Evolutionary conservation across 2,888 invertebrate genomes (phyloP), one percentile per base, ranked within the genome.

Genomic region (Acleris laterana): DNA sequence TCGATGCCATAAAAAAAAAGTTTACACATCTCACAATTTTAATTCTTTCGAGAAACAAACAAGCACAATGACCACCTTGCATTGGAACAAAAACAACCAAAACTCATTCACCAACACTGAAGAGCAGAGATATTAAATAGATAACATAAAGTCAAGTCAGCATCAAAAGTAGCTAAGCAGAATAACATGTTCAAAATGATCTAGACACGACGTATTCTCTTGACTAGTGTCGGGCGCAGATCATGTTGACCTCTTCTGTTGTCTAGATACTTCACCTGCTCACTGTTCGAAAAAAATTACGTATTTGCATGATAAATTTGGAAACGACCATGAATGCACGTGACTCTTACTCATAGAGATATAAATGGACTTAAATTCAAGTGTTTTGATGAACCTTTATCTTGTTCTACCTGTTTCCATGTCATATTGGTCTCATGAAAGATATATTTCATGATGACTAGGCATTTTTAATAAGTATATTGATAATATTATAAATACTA

Each of bases 341-440:
- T 62, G 62, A 57, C 57, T 11, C n/a, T 25, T 56, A 25, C 6
- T 56, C 46, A 25, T 25, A 13, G n/a, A 59, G 52, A 59, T 48
- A 53, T 19, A 52, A 56, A 44, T 16, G 17, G 17, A n/a, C 5
- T 13, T 7, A 6, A 25, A 25, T 1, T 63, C 63, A 59, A 63
- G 58, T 63, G 63, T 63, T 63, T 63, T 58, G 63, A 44, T 38
- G 52, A 59, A 25, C 52, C 20, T 48, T 63, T 63, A 63, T 63
- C 63, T 59, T n/a, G 6, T 25, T 25, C 7, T 20, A 46, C 46
- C 44, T 56, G 17, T 46, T 9, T 22, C 22, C 52, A 32, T 58
- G 58, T 63, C 48, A 59, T 22, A 25, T 28, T n/a, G 48, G 51
- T 28, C 22, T 28, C 16, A 44, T 51, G 22, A 52, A 19, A 53